Evolutionary conservation across 2,797 vertebrate genomes (phyloP), one percentile per base, ranked within the genome.

Genomic region (Microctenopoma stevenorrisi): DNA sequence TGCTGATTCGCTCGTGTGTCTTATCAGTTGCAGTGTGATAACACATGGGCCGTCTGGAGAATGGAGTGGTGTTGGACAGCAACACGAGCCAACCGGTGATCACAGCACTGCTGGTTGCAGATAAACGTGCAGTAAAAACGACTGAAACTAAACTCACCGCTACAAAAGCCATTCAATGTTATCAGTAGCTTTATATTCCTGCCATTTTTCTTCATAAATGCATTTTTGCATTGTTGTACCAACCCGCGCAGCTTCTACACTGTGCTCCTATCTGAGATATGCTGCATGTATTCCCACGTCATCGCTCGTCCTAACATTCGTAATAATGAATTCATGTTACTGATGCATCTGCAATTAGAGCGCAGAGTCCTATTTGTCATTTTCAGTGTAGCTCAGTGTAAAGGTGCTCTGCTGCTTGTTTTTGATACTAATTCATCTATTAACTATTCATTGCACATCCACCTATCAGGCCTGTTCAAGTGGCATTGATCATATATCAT

Each of bases 401-500:
- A 35, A 52, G 13, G 38, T 49, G 22, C 38, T 67, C 12, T 35
- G n/a, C 26, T 7, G 3, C 28, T 26, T 42, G 30, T 78, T 65
- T 43, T 56, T 61, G 15, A 59, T 47, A 30, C 33, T 30, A 59
- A 65, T 77, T 71, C 47, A 42, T 43, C 26, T 8, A 0, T 12
- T 61, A 55, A 68, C 72, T 55, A 53, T 2, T 4, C 43, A 2
- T 37, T 16, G 15, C n/a, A 37, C 30, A 46, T 73, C 49, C 50
- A 52, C 68, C 42, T 35, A 2, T 53, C 26, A 44, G 14, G 48
- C 58, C 44, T 2, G 48, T 25, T 25, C 14, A 0, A 62, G 37
- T 64, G 37, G 38, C 72, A 55, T 72, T 76, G 49, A 68, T 65
- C 37, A 53, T 25, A 30, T 40, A 35, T 61, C 63, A 79, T 84